Base-by-base conservation (phyloP, 2,888 invertebrate genomes). In the Mythimna albipuncta region DNA sequence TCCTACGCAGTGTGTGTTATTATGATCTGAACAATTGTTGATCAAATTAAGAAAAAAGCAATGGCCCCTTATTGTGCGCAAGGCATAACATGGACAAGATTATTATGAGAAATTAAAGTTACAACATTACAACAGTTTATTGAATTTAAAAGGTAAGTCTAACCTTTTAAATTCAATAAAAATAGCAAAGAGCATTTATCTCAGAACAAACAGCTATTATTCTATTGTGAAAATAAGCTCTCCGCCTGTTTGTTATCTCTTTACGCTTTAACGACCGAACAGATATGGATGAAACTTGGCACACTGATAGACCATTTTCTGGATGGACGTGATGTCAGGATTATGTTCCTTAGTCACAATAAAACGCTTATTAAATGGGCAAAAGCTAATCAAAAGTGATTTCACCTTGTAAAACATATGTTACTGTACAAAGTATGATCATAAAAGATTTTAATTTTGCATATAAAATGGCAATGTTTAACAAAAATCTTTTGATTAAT, bases 21-120 rank as follows among this genome's bases (percentile, higher is more conserved):
- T 91, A 91, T 91, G 89, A 90, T 90, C 86, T 85, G 91, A 89
- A 93, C 94, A 95, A 95, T 94, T 94, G 93, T 84, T 93, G 94
- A 94, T 94, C 92, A 92, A 95, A 94, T 93, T 93, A 92, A 92
- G 91, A 94, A 95, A 95, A 95, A 93, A 92, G 87, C 75, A 70
- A 57, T 69, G 81, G 80, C 76, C 73, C 70, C 75, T 78, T 79
- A 70, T 76, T 85, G 75, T 70, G 11, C 66, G 68, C 84, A 41
- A 77, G 84, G 81, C 74, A 70, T 86, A 84, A 65, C 86, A 54
- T 91, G 92, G 95, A 94, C 90, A 89, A 32, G 32, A 32, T 32
- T 4, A 32, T 32, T 32, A 32, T 32, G 32, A 32, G 16, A 75
- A 61, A 64, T 10, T 26, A 11, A 21, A 64, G n/a, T 32, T 32